Conservation (phyloP, 2,888 invertebrate species). For the Tricholauxania praeusta region DNA sequence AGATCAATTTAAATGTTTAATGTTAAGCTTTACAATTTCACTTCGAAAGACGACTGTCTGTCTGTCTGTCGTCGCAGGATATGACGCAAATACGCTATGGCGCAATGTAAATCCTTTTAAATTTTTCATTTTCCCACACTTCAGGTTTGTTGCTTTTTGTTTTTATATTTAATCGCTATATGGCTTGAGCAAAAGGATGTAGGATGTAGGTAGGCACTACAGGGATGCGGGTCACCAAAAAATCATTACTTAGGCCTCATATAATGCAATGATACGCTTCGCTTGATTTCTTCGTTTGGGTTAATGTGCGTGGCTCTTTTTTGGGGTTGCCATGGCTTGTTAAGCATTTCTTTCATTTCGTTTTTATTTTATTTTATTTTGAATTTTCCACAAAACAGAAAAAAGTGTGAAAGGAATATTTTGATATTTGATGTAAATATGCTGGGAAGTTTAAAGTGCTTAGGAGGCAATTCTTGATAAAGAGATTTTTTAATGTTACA, state of each 20-base stretch:
- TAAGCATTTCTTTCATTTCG: too few species aligned
- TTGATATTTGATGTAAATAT: neutral
- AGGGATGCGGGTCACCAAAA: too few species aligned
- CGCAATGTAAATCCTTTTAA: neutral
- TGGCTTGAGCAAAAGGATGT: too few species aligned
- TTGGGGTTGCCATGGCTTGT: too few species aligned
- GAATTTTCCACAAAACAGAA: neutral
- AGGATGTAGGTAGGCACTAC: too few species aligned
- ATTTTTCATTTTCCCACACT: conserved; percentile 14
- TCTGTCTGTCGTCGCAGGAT: neutral
- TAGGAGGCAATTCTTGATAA: too few species aligned
- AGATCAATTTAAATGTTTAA: conserved; percentile 16
- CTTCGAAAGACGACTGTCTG: neutral
- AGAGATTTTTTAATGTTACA: too few species aligned
- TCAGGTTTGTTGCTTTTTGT: too few species aligned
- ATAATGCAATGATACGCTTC: conserved; percentile 3
- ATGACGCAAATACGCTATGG: neutral
- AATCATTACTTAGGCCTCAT: neutral
- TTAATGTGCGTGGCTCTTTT: too few species aligned
- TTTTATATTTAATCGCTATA: too few species aligned
- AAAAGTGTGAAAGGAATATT: neutral
- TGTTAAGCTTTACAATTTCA: conserved; percentile 13
- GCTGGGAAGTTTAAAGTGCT: too few species aligned
- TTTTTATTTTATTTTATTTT: neutral
- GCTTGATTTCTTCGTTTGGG: too few species aligned